Evolutionary conservation across 2,113 vertebrate species (phyloP), one percentile per base, ranked within the genome.

Genomic region (Rhea americana): DNA sequence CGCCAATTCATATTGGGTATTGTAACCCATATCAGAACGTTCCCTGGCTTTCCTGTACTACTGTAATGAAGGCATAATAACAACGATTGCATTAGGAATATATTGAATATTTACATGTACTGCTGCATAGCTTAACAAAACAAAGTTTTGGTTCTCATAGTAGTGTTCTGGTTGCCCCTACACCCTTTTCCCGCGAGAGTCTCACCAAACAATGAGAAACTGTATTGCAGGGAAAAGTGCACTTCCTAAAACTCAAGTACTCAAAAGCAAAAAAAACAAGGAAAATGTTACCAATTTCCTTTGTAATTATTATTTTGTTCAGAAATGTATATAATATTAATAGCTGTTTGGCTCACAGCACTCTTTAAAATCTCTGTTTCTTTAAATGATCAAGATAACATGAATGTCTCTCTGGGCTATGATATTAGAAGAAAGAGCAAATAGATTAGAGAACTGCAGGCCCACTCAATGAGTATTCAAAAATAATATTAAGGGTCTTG

Each of bases 21-120:
- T 98, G 97, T 98, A 96, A 93, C 65, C 94, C 93, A 13, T 98
- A 98, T 98, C 97, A 97, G 96, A 96, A 93, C 90, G 63, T 89
- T 92, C 86, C 90, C 82, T 63, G 81, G 65, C 95, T 94, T 98
- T 98, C 98, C 98, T 98, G 97, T 96, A 67, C 90, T 93, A 35
- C 80, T 95, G 87, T 41, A 93, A 88, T 5, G 55, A 90, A 81
- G 15, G 77, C 68, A 15, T 93, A 97, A 94, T 74, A 94, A 95
- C 76, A 96, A 96, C 90, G 91, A 96, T 91, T 95, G 94, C 95
- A 96, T 91, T 96, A 93, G 94, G 85, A 94, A 97, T 93, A 93
- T 91, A 91, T 89, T 97, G 95, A 97, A 95, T 91, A 95, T 96
- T 97, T 96, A 91, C 94, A 97, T 95, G 92, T 91, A 75, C 90